Base-by-base conservation (phyloP, 2,797 vertebrate genomes). In the Tauraco hartlaubi region DNA sequence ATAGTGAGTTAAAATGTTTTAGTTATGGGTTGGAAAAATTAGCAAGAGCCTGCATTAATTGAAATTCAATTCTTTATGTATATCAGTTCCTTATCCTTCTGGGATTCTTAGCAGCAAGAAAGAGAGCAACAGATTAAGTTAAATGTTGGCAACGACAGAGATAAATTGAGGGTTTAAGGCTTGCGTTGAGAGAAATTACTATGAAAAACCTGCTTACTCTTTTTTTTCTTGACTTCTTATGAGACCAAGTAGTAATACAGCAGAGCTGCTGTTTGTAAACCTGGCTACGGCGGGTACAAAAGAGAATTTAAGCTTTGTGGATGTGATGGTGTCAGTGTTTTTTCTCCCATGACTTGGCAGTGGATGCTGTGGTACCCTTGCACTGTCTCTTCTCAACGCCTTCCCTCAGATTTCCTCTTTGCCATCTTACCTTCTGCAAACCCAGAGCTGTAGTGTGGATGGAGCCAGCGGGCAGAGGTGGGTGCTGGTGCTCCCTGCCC, bases 81-180 rank as follows among this genome's bases (percentile, higher is more conserved):
- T 95, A 97, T 97, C 96, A 89, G 68, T 95, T 97, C 93, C 54
- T 94, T 88, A 96, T 96, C 90, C 96, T 97, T 96, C 88, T 94
- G 97, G 97, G 97, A 96, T 91, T 95, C 28, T 12, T 77, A 85
- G 93, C 52, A 63, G 51, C 61, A 44, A 93, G 89, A 97, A 93
- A 96, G 95, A 96, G 88, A 96, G 90, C 96, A 97, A 97, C 91
- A 96, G 88, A 98, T 97, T 96, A 98, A 98, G 97, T 96, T 95
- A 88, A 96, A 94, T 61, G 82, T 94, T 97, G 94, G 95, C 94
- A 96, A 88, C 0, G 75, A 96, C 95, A 94, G 94, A 97, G 96
- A 98, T 96, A 97, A 98, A 98, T 96, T 62, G 92, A 96, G 88
- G 93, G 79, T 96, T 97, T 96, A 96, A 97, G 97, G 89, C 87